Evolutionary conservation across 2,113 vertebrate species (phyloP), one percentile per base, ranked within the genome.

Genomic region (Elephantulus edwardii): DNA sequence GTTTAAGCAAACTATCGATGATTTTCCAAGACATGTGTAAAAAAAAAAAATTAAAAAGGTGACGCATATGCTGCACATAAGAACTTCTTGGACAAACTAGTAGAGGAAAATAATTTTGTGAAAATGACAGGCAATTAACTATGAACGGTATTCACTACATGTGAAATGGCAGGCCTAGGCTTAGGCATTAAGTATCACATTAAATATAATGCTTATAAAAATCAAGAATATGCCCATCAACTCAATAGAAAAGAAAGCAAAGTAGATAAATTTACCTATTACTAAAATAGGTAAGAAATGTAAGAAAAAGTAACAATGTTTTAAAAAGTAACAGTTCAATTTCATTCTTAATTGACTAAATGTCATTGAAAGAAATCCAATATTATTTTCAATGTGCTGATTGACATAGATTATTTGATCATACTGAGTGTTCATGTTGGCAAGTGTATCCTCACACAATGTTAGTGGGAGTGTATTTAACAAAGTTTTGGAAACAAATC

Each of bases 401-500:
- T 60, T 12, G 17, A 44, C 28, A 84, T n/a, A n/a, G 28, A 13
- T 87, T 89, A 50, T 80, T 89, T 80, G 46, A 80, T 17, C 56
- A 81, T 46, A 81, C 68, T 56, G 17, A 56, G 5, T 79, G 13
- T 83, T 83, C 10, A 11, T 75, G 33, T 78, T 91, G 72, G 58
- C 38, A 89, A 40, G 35, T 64, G 42, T 46, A 40, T 81, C 10
- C 10, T 92, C 44, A 68, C 74, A 77, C 82, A 60, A 66, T 82
- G 64, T 86, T 70, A 4, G 33, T 80, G 44, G 62, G 42, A 81
- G 24, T 72, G 4, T 85, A 72, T 85, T 94, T 85, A 81, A 52
- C 54, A 62, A 52, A 66, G 19, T 48, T 81, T 62, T 88, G 20
- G 30, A 80, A 91, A 78, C 33, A 92, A 84, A 86, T 77, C 50